Base-by-base conservation (phyloP, 2,113 vertebrate species). In the Butastur rufipennis region DNA sequence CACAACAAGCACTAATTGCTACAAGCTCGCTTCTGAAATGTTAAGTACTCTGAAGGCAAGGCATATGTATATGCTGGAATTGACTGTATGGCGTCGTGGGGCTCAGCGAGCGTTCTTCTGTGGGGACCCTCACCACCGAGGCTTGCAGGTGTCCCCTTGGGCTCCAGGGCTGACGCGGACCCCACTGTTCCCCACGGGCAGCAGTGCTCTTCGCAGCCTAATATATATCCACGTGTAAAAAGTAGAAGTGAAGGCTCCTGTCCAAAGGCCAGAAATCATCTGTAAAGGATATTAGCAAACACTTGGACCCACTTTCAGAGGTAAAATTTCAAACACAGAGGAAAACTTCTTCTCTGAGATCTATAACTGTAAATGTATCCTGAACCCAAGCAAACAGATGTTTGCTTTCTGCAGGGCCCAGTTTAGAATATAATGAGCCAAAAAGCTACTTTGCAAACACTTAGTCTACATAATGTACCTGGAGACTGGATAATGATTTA, bases 1-100 rank as follows among this genome's bases (percentile, higher is more conserved):
- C 96, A 97, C 95, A 78, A 91, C 95, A 96, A 74, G 93, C 89
- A 26, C 96, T 98, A 98, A 98, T 98, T 98, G 98, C 97, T 98
- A 98, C 98, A 98, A 97, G 98, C 78, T 85, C 36, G 75, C 81
- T 61, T 75, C 68, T 90, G 91, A 87, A 65, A 68, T 48, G 78
- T 59, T 91, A 91, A 88, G 80, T 79, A 34, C 95, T 92, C 79
- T 71, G 56, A 94, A 89, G 94, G 77, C 71, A 36, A 45, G 53
- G 73, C 43, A 13, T 36, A 55, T 36, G 21, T 70, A 31, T 45
- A 29, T 11, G 52, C 73, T 85, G 29, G 53, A 29, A 93, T 43
- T 13, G 56, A 73, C 81, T 77, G 36, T 79, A 9, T 1, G 10
- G 20, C 0, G 7, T 23, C 5, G 14, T 42, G 42, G 74, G 71